Evolutionary conservation across 2,113 vertebrate genomes (phyloP).

Genomic region (Leptobrachium leishanense): DNA sequence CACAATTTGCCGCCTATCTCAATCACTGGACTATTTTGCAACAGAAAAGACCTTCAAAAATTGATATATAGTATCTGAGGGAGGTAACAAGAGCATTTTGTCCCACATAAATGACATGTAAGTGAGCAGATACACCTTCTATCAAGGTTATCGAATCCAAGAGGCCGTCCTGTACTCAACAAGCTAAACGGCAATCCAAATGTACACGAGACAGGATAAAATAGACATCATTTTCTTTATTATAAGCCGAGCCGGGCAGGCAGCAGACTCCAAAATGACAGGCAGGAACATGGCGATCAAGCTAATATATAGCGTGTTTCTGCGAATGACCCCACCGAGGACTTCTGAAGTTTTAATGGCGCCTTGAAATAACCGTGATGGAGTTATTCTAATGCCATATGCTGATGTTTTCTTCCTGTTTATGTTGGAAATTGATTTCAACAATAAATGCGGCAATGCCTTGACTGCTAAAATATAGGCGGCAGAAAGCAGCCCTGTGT

Average conservation of each 20-base stretch:
- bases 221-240: conserved; percentile 22
- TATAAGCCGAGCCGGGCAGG: not conserved
- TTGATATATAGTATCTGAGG: no score
- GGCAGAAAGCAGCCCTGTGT: not conserved
- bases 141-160: not conserved
- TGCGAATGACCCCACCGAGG: conserved; percentile 14
- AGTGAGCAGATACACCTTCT: not conserved
- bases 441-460: conserved; percentile 1
- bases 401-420: conserved; percentile 24
- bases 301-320: conserved; percentile 3
- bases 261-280: conserved; percentile 15
- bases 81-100: not conserved
- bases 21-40: no score
- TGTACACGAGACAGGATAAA: not conserved
- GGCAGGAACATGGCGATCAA: not conserved
- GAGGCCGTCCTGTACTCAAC: not conserved
- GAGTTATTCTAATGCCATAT: conserved; percentile 10
- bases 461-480: not conserved
- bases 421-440: conserved; percentile 43
- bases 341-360: not conserved
- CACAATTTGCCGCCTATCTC: no score
- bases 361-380: not conserved
- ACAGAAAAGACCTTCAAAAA: no score
- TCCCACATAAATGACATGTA: not conserved
- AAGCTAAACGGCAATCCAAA: not conserved